Evolutionary conservation across 2,888 invertebrate species (phyloP).

Genomic region (Papilio demoleus): DNA sequence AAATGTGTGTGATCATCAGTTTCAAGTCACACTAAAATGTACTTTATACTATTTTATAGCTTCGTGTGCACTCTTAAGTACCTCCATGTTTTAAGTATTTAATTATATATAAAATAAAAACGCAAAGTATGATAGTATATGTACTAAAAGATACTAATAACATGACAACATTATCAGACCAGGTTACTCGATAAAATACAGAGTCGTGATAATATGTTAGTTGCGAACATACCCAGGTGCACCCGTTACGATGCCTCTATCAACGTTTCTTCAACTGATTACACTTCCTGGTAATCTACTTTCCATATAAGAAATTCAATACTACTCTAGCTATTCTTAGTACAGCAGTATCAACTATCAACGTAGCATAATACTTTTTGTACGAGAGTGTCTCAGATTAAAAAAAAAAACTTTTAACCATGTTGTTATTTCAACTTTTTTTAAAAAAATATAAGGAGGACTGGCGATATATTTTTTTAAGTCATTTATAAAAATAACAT

Average conservation of each 20-base stretch:
- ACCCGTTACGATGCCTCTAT: conserved; percentile 65
- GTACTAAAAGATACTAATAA: too few species aligned
- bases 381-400: background rate
- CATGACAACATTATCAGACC: background rate
- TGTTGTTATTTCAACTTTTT: too few species aligned
- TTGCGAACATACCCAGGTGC: conserved; percentile 44
- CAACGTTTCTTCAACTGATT: conserved; percentile 43
- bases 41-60: too few species aligned
- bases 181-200: background rate
- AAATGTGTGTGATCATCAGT: too few species aligned
- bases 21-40: too few species aligned
- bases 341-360: background rate
- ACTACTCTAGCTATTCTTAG: conserved; percentile 17
- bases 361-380: background rate
- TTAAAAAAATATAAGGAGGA: too few species aligned
- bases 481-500: too few species aligned
- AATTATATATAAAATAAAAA: too few species aligned
- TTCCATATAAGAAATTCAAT: conserved; percentile 11
- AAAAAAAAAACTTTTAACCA: background rate
- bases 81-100: too few species aligned
- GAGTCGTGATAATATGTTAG: conserved; percentile 5
- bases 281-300: conserved; percentile 32
- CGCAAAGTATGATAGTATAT: too few species aligned
- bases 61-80: too few species aligned
- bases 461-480: too few species aligned